Percentiles rank a stretch among this genome's conserved stretches.
Conservation (phyloP, 2,888 invertebrate species). For the Dione vanillae region DNA sequence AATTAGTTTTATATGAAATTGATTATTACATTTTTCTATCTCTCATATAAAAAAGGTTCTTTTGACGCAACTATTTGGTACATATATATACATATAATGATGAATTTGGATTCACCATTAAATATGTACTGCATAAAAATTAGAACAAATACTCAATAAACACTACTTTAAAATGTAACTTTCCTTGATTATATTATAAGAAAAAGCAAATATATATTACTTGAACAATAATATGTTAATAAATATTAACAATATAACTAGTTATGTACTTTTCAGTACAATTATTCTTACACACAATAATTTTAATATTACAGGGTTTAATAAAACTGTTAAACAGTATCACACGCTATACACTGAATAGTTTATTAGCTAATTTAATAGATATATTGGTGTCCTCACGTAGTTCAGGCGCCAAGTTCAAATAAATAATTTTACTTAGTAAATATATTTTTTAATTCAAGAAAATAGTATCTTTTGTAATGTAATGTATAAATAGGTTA, state of each 20-base stretch:
- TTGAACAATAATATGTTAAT: neutral
- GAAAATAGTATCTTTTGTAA: constrained; percentile 27
- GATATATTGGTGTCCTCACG: constrained; percentile 74
- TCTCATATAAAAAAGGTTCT: too few species aligned
- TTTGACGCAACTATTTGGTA: too few species aligned
- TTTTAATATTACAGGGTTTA: constrained; percentile 45
- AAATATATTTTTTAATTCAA: constrained; percentile 30
- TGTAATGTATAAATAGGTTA: constrained; percentile 1
- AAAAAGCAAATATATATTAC: neutral
- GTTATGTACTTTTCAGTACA: constrained; percentile 51
- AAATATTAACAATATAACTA: constrained; percentile 40
- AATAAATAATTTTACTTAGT: constrained; percentile 31
- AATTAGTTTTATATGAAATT: too few species aligned
- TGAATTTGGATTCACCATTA: too few species aligned
- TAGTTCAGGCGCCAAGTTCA: constrained; percentile 73
- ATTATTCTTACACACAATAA: constrained; percentile 72
- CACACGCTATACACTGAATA: constrained; percentile 77
- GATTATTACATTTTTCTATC: too few species aligned
- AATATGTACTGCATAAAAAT: too few species aligned
- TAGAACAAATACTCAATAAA: too few species aligned
- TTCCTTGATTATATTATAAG: neutral
- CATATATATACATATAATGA: too few species aligned
- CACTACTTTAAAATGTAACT: too few species aligned
- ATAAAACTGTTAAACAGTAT: constrained; percentile 81
- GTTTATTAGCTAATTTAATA: constrained; percentile 67